Evolutionary conservation across 2,888 invertebrate genomes (phyloP), one percentile per base, ranked within the genome.

Genomic region (Dasysyrphus tricinctus): DNA sequence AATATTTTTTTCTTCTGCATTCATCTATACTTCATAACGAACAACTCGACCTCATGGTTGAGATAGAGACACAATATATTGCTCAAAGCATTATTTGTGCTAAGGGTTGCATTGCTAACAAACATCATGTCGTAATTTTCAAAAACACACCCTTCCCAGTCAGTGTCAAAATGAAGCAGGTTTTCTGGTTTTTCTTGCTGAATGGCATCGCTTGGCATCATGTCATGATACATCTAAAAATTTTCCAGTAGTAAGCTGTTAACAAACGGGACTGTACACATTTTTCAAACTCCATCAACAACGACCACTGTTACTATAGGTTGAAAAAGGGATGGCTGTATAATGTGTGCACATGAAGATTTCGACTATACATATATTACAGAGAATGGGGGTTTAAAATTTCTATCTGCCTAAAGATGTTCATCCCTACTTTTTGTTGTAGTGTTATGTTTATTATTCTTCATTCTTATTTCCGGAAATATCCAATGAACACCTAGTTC

Each of bases 181-280:
- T 39, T 69, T 69, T 39, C 16, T 69, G 51, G 37, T 39, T 19
- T 54, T 49, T 49, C 49, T 63, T 19, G 42, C 19, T 47, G 47
- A 11, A 16, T 59, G 67, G 34, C 44, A 80, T 39, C 16, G 67
- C 51, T 69, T 54, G 54, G 69, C 69, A 54, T 69, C 54, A 39
- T 34, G 12, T 49, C 49, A 34, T 34, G 67, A 24, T 2, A 39
- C 19, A 39, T 51, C 37, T n/a, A n/a, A 39, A 51, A 57, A 73
- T 37, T 77, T 65, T 32, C 59, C 37, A 74, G 39, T 69, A 61
- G 39, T 59, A 67, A 72, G 51, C 29, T 51, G 47, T 70, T 63
- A 70, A 39, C 75, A 61, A 56, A 61, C 78, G 78, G 54, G 78
- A 83, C 82, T 83, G 82, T 83, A 83, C 78, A 51, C 44, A 32